Conservation (phyloP, 2,113 vertebrate genomes). For the Cyphomyrus plagiostoma region DNA sequence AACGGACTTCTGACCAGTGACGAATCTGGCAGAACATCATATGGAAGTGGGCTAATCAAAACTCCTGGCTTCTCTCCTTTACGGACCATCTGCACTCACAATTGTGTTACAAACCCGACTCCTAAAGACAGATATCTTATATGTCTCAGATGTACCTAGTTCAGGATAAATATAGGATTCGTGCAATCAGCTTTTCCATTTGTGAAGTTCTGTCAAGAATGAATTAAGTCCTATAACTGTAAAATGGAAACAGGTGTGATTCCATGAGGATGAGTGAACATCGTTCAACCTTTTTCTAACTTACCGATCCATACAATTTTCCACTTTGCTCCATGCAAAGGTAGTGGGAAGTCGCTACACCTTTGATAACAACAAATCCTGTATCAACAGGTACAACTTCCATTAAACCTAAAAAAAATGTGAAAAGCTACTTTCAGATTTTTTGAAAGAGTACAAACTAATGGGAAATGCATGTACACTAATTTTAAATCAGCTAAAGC, state of each 20-base stretch:
- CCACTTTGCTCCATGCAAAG: constrained; percentile 81
- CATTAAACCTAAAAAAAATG: constrained; percentile 66
- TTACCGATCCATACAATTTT: constrained; percentile 76
- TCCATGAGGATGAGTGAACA: neutral
- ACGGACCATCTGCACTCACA: neutral
- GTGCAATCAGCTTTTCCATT: neutral
- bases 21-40: neutral
- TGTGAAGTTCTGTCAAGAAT: neutral
- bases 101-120: neutral
- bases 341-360: constrained; percentile 69
- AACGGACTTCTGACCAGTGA: constrained; percentile 5
- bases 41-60: neutral
- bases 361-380: constrained; percentile 80
- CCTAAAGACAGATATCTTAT: neutral
- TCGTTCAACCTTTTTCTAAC: constrained; percentile 15
- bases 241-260: neutral
- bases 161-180: neutral
- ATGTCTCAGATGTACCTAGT: neutral
- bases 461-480: neutral
- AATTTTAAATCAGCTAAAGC: neutral
- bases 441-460: neutral
- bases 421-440: neutral
- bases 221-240: neutral
- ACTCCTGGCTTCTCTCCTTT: neutral
- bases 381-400: constrained; percentile 78